Base-by-base conservation (phyloP, 2,888 invertebrate species). In the Empis stercorea region DNA sequence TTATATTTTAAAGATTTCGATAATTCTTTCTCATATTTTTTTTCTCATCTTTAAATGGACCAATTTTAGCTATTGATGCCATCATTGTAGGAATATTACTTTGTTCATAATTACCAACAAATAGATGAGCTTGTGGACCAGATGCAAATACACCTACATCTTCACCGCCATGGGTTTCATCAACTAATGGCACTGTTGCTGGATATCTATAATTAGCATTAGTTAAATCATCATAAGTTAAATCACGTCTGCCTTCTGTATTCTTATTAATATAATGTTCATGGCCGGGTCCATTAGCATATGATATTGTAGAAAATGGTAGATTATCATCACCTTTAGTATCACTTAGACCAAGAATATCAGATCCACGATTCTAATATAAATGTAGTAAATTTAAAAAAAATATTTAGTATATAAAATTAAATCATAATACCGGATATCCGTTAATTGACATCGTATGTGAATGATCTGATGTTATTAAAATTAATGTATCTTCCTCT, bases 391-490 rank as follows among this genome's bases (percentile, higher is more conserved):
- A 4, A 11, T 14, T 36, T 23, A 13, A 16, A 45, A 44, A 27
- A 38, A 34, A 39, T 1, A 15, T 30, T 13, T 17, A 9, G 13
- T 11, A 39, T n/a, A 44, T 14, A 27, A 20, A 27, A 43, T 32
- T 11, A 7, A 27, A 36, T 32, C 2, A 10, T 14, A 32, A 51
- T 43, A 73, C 70, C 15, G 86, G 80, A 60, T 87, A 87, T 0
- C 88, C 88, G 43, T 77, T 76, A 46, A 84, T 76, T 7, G 78
- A 76, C 77, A 87, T 76, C 0, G 83, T 81, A 61, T 87, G 87
- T 1, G 81, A 78, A 59, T 88, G 87, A 62, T 88, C 87, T 2
- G 87, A 75, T 0, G 87, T 86, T 3, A 86, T 88, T 1, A 91
- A 75, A 5, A 89, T 75, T 11, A 92, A 66, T 0, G 91, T 91